Percentiles rank a stretch among this genome's conserved stretches.
These are phyloP conservation scores for Drymodes brunneopygia DNA, from an alignment of 2,113 vertebrate species.

Conservation along the genomic window DNA sequence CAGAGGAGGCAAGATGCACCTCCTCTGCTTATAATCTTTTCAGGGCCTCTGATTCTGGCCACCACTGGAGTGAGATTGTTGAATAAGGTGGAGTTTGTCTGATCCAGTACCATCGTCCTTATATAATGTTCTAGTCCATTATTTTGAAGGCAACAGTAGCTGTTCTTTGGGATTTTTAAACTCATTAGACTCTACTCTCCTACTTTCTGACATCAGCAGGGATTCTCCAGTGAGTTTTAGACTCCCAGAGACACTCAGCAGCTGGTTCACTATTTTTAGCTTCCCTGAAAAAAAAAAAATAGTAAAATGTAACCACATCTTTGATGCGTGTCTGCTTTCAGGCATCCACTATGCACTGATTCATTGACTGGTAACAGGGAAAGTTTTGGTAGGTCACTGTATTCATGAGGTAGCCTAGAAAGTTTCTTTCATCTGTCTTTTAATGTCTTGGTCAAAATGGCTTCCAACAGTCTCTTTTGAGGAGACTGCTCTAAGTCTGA, in stretches of 20 bases:
- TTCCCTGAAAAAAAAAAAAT: not conserved
- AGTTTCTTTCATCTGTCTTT: not conserved
- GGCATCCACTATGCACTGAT: not conserved
- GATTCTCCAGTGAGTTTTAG: constrained; percentile 21
- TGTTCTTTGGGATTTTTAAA: not conserved
- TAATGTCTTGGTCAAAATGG: not conserved
- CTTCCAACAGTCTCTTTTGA: not conserved
- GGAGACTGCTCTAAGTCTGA: not conserved
- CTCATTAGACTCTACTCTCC: not conserved
- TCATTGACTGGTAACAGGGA: not conserved
- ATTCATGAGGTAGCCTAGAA: not conserved
- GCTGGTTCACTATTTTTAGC: constrained; percentile 28
- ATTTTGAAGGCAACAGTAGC: not conserved
- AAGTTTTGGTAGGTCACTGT: not conserved
- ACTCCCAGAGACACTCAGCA: constrained; percentile 1
- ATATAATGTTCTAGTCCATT: not conserved
- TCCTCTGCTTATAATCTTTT: not conserved
- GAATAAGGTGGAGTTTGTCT: not conserved
- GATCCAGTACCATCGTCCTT: not conserved
- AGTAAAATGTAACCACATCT: not conserved
- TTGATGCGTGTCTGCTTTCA: not conserved
- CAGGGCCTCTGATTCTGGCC: not conserved
- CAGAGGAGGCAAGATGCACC: not conserved
- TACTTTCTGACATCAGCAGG: constrained; percentile 16
- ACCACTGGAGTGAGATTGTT: not conserved